Base-by-base conservation (phyloP, 2,888 invertebrate genomes). In the Lasioglossum zephyrum region DNA sequence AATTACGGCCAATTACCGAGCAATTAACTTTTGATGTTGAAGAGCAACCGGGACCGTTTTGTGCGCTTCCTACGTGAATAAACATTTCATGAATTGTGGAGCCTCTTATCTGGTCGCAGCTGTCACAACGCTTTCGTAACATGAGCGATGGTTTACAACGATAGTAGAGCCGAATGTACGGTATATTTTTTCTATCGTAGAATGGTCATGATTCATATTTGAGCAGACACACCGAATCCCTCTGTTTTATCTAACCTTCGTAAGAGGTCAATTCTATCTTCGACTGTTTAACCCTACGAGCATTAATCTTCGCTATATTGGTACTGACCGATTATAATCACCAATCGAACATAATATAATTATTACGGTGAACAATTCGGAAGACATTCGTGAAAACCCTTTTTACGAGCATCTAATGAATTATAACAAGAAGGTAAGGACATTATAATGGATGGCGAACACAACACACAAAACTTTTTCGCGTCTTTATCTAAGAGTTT, bases 61-160 rank as follows among this genome's bases (percentile, higher is more conserved):
- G 57, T 57, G 11, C 57, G 57, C 57, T 1, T 41, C 69, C 39
- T 53, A 60, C 66, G n/a, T 13, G 47, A 78, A 41, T 66, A 31
- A 57, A 69, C 69, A 66, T 39, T 66, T 82, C 63, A 26, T 36
- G 63, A 76, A 69, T 76, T 76, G 78, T 69, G 66, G 70, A 57
- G 78, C 47, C 53, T 77, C 41, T 87, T 80, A 86, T 83, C 83
- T 81, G 44, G 47, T 63, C 63, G 73, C 57, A 53, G 41, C 73
- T 78, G 78, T 78, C 73, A 36, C 36, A 4, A n/a, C 22, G 36
- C 9, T 82, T 86, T 47, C 74, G 79, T 60, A 86, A 86, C 39
- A 53, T 49, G 53, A 13, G 22, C 8, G 75, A 57, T n/a, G 83
- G 76, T 87, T 81, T 66, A 41, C 8, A 13, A 2, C 73, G 86